Conservation (phyloP, 2,888 invertebrate genomes). For the Ormyrus rosae region DNA sequence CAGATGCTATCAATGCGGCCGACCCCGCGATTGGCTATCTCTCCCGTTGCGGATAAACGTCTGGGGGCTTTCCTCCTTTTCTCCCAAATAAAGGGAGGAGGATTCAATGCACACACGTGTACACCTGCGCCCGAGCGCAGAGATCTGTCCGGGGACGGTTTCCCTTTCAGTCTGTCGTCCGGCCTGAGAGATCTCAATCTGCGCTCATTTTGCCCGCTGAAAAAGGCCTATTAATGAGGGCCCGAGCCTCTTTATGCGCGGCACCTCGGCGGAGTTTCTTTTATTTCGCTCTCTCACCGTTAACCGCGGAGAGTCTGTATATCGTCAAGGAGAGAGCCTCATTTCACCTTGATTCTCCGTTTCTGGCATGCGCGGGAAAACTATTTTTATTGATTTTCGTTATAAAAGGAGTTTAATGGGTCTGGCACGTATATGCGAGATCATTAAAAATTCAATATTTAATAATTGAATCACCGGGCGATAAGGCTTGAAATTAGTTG, state of each 20-base stretch:
- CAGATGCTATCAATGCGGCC: slow-evolving; percentile 67
- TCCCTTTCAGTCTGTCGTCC: slow-evolving; percentile 45
- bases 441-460: too few relatives aligned
- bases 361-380: background rate
- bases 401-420: background rate
- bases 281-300: background rate
- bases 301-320: background rate
- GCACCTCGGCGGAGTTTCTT: slow-evolving; percentile 7
- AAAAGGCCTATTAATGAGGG: slow-evolving; percentile 52
- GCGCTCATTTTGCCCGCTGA: slow-evolving; percentile 28
- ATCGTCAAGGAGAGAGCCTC: background rate
- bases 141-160: slow-evolving; percentile 47
- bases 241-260: slow-evolving; percentile 35
- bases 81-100: slow-evolving; percentile 6
- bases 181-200: slow-evolving; percentile 45
- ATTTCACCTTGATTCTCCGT: background rate
- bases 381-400: slow-evolving; percentile 9
- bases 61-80: slow-evolving; percentile 41
- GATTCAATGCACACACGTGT: background rate
- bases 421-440: too few relatives aligned
- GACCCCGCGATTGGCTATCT: slow-evolving; percentile 65
- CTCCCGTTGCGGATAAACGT: slow-evolving; percentile 52
- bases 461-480: too few relatives aligned
- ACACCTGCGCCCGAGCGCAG: slow-evolving; percentile 14
- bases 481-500: too few relatives aligned